Base-by-base conservation (phyloP, 2,888 invertebrate species). In the Pyrocoelia pectoralis region DNA sequence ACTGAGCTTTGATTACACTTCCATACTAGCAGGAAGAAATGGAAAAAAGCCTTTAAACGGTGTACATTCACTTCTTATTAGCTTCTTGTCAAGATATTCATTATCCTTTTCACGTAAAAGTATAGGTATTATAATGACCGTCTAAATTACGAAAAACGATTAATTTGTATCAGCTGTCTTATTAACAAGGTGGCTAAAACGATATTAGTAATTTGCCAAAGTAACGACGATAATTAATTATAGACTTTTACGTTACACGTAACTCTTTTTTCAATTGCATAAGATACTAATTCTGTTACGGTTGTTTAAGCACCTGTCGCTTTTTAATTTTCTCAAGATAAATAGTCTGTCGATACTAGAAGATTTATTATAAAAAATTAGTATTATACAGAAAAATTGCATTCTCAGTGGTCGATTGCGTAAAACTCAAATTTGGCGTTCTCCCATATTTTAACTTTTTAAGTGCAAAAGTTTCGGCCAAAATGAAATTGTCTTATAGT, bases 11-110 rank as follows among this genome's bases (percentile, higher is more conserved):
- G 17, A 54, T 56, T 56, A 49, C 38, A 49, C 49, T 56, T 18
- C 56, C 49, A 28, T 56, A 38, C 2, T 33, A 33, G 2, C 24
- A 24, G 24, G 24, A 24, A 40, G 40, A 40, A 15, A 12, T 4
- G 13, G 13, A 12, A 43, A 43, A 43, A 58, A 50, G 38, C 50
- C 38, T 14, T 58, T 58, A 62, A 62, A 62, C 46, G 53, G 56
- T n/a, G n/a, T 50, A 62, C 62, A 57, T 62, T 62, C 62, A 53
- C 62, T 62, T 51, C 62, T 62, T 56, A 53, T 62, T 62, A 62
- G 56, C 19, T 57, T 56, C 62, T 51, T 62, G 62, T 57, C 56
- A 52, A 28, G 56, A 51, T 46, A 38, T 29, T 56, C 40, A 56
- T 61, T 53, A 43, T 40, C 19, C n/a, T 33, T 33, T n/a, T 33